Base-by-base conservation (phyloP, 1,140 invertebrate species). In the Eufriesea mexicana region DNA sequence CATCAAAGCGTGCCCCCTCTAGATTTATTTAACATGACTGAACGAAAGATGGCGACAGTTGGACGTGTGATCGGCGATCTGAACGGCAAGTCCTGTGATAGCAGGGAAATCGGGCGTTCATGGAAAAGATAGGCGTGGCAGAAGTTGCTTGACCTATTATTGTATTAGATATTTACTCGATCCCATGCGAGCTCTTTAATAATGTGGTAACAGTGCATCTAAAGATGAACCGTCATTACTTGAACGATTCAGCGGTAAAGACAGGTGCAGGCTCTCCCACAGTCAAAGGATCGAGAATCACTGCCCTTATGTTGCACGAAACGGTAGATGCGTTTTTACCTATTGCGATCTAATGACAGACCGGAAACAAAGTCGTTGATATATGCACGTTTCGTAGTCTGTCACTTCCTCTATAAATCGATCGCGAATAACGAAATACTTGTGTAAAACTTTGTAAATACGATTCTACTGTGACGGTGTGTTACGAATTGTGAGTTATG, bases 261-360 rank as follows among this genome's bases (percentile, higher is more conserved):
- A 59, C 91, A 91, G 91, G 90, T 91, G 91, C 83, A 78, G 49
- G 20, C 42, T 74, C 75, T 91, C 90, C 88, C 91, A 91, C 86
- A 84, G 70, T 57, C 85, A 79, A 70, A 77, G 83, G 62, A 77
- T 45, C 66, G 75, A 18, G 64, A 79, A 89, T 90, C 85, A 89
- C 84, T 84, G 87, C 85, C 86, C 86, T 75, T 72, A 79, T 61
- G 78, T 81, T 68, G 86, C 86, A 90, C 89, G 84, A 90, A 89
- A 81, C 66, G 55, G 54, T 83, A 64, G 47, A 79, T 57, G 67
- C 86, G 67, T 76, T 75, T 84, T 76, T 76, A 47, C 47, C 68
- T 42, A 49, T 78, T 35, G 74, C 66, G 66, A 49, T 28, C 64
- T 89, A 90, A 90, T 90, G 83, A 90, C 84, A 89, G 85, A 79